A percentile compares a stretch with the other conserved stretches of the same genome.
Conservation (phyloP, 2,113 vertebrate species). For the Proteles cristata region DNA sequence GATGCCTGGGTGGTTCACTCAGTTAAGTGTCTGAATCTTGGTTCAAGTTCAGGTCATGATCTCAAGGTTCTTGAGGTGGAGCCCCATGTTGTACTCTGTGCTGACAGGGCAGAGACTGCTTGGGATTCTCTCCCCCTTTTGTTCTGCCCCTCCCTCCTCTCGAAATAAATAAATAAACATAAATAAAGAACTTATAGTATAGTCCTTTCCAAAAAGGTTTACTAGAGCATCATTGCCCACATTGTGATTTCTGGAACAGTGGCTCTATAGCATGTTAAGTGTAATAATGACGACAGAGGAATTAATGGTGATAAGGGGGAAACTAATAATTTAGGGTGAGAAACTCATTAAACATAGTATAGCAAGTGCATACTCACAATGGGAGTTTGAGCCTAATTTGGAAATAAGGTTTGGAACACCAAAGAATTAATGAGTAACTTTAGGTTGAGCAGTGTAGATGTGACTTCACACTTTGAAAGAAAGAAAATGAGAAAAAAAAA, state of each 20-base stretch:
- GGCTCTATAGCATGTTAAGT: not conserved
- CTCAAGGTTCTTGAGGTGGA: no score
- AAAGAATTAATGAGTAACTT: not conserved
- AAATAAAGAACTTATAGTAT: not conserved
- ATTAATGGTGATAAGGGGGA: not conserved
- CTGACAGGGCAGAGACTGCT: no score
- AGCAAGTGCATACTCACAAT: not conserved
- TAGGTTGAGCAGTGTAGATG: not conserved
- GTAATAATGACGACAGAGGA: not conserved
- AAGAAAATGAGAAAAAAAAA: not conserved
- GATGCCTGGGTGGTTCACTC: no score
- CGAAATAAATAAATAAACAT: no score
- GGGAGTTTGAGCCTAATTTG: not conserved
- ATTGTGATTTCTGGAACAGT: not conserved
- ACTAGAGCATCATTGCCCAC: not conserved
- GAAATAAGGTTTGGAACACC: not conserved
- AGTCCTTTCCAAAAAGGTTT: not conserved
- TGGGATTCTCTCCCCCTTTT: no score
- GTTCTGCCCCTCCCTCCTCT: no score
- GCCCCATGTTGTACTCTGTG: no score
- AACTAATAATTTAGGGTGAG: not conserved
- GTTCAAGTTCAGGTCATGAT: no score
- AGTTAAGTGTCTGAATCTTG: no score
- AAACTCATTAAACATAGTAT: not conserved
- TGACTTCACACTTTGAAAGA: not conserved